Conservation (phyloP, 1,140 invertebrate species). For the Drosophila kepulauana region DNA sequence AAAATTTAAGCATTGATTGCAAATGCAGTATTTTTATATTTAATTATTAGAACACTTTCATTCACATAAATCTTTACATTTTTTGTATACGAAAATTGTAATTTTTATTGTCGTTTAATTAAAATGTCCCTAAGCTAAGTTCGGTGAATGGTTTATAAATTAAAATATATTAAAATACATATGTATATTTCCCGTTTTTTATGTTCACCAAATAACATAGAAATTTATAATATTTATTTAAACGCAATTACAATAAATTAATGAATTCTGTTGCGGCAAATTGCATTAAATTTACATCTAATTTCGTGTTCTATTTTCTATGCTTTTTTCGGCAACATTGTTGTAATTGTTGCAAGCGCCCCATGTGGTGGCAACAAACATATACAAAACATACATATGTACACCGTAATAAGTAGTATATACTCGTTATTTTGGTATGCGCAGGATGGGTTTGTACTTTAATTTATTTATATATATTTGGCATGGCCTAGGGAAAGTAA, state of each 20-base stretch:
- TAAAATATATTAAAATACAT: too few relatives aligned
- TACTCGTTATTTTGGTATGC: conserved; percentile 3
- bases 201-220: not conserved
- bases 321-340: not conserved
- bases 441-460: conserved; percentile 53
- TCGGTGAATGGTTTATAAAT: too few relatives aligned
- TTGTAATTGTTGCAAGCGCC: conserved; percentile 10
- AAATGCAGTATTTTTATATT: too few relatives aligned
- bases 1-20: too few relatives aligned
- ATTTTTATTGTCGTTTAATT: too few relatives aligned
- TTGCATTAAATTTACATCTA: conserved; percentile 3
- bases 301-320: not conserved
- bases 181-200: not conserved
- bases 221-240: not conserved
- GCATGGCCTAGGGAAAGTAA: conserved; percentile 47
- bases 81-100: too few relatives aligned
- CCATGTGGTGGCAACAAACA: not conserved
- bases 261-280: not conserved
- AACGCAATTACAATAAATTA: not conserved
- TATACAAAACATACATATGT: not conserved
- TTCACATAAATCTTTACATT: too few relatives aligned
- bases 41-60: too few relatives aligned
- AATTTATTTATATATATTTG: conserved; percentile 77
- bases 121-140: too few relatives aligned
- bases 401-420: not conserved